phyloP scores from a whole-genome alignment of 1,140 invertebrate species.

The Drosophila lacertosa region DNA sequence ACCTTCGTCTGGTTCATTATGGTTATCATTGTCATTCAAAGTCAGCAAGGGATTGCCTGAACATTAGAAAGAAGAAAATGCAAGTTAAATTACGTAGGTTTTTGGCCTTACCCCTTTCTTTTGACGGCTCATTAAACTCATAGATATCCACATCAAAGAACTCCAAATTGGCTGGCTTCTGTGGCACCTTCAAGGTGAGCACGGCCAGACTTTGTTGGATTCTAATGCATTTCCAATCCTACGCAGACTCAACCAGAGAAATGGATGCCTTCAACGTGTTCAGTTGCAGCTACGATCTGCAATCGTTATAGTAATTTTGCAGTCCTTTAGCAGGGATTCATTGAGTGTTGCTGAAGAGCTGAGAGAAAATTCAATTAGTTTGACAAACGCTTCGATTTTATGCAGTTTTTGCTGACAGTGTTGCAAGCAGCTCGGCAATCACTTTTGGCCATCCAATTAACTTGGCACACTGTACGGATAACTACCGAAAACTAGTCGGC shows the following conservation, averaged over 20 bases:
- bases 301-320: too few relatives aligned
- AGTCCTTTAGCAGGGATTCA: too few relatives aligned
- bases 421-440: too few relatives aligned
- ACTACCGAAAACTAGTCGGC: neutral
- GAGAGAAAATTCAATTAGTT: too few relatives aligned
- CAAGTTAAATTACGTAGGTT: too few relatives aligned
- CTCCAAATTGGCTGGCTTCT: slow-evolving; percentile 25
- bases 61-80: too few relatives aligned
- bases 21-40: neutral
- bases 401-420: neutral
- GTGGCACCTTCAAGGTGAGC: neutral
- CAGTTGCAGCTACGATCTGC: neutral
- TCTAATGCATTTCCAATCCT: too few relatives aligned
- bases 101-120: slow-evolving; percentile 1
- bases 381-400: too few relatives aligned
- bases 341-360: too few relatives aligned
- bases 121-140: slow-evolving; percentile 14
- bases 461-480: too few relatives aligned
- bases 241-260: too few relatives aligned
- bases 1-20: neutral
- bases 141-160: slow-evolving; percentile 43
- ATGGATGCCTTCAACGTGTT: slow-evolving; percentile 11
- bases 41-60: neutral
- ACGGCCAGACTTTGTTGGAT: slow-evolving; percentile 8
- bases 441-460: too few relatives aligned